Conservation (phyloP, 2,888 invertebrate species). For the Anoncus sp. region DNA sequence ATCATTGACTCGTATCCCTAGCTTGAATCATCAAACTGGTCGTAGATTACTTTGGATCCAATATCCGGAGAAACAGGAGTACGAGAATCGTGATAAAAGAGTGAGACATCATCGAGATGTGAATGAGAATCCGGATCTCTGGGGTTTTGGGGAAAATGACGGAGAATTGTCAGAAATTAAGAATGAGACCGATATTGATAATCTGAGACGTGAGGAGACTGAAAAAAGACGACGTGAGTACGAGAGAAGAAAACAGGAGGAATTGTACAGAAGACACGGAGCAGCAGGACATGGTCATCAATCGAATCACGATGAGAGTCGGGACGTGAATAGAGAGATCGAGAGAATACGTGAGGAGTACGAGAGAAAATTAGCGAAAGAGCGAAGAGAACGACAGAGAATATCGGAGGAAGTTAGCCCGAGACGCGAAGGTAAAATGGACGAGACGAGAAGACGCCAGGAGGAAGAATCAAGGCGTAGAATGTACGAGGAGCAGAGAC, state of each 20-base stretch:
- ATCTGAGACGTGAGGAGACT: conserved; percentile 49
- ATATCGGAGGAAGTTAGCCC: conserved; percentile 14
- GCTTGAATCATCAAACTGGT: conserved; percentile 21
- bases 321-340: conserved; percentile 55
- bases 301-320: conserved; percentile 25
- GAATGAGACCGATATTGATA: conserved; percentile 24
- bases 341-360: conserved; percentile 63
- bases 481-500: conserved; percentile 39
- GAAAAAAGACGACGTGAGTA: conserved; percentile 66
- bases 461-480: conserved; percentile 38
- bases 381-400: conserved; percentile 50
- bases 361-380: conserved; percentile 45
- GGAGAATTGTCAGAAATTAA: conserved; percentile 71
- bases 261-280: conserved; percentile 54
- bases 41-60: conserved; percentile 68
- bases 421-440: conserved; percentile 34
- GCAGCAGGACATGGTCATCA: neutral
- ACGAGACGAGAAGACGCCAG: conserved; percentile 62
- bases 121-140: conserved; percentile 59
- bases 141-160: conserved; percentile 78
- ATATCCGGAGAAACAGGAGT: conserved; percentile 35
- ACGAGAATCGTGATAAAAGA: conserved; percentile 31
- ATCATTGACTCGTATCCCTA: conserved; percentile 12
- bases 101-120: conserved; percentile 5
- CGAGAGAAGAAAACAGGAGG: conserved; percentile 61